phyloP scores from a whole-genome alignment of 2,888 invertebrate genomes.

The Calliopum simillimum region DNA sequence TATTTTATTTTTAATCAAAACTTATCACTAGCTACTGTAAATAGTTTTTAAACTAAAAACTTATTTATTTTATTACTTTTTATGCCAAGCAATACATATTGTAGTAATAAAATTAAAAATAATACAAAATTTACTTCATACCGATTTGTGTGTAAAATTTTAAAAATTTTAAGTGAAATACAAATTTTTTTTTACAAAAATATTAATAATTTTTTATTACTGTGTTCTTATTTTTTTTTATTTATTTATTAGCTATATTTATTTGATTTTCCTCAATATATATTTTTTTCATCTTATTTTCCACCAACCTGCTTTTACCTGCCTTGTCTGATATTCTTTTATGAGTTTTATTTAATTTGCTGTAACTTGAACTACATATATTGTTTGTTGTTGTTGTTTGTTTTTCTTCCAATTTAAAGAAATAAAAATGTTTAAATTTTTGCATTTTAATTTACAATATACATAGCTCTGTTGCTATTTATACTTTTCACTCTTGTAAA shows the following conservation, averaged over 20 bases:
- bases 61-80: not conserved
- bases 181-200: slow-evolving; percentile 13
- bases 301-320: not conserved
- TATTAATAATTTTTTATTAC: slow-evolving; percentile 1
- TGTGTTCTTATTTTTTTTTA: not conserved
- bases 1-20: not conserved
- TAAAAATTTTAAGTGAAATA: slow-evolving; percentile 23
- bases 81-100: slow-evolving; percentile 9
- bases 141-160: slow-evolving; percentile 20
- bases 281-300: not conserved
- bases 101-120: not conserved
- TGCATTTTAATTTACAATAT: too few species aligned
- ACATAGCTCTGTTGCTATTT: too few species aligned
- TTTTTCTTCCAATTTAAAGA: not conserved
- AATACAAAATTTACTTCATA: not conserved
- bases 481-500: too few species aligned
- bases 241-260: not conserved
- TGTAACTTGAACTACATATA: not conserved
- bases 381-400: slow-evolving; percentile 13
- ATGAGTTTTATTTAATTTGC: not conserved
- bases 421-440: too few species aligned
- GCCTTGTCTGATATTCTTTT: not conserved
- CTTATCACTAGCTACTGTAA: slow-evolving; percentile 4
- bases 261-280: not conserved
- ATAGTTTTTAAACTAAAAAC: not conserved